These are phyloP conservation scores for Lepisosteus osseus DNA, from an alignment of 2,113 vertebrate species.

Conservation along the genomic window DNA sequence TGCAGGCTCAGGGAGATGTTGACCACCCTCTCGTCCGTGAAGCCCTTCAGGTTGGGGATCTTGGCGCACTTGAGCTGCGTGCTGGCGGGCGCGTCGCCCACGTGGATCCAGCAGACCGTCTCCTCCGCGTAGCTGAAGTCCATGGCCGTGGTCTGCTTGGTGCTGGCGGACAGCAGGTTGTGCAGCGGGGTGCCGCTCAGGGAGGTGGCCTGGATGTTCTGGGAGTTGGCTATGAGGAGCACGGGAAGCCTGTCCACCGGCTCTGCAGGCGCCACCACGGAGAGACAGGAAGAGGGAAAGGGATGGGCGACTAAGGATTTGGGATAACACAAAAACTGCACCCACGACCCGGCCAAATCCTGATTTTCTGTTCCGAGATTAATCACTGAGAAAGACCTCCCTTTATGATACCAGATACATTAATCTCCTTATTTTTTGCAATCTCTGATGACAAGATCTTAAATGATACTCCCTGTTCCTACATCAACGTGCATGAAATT, in stretches of 20 bases:
- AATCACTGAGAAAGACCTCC: too few species aligned
- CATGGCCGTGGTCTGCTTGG: constrained; percentile 94
- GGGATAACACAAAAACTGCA: too few species aligned
- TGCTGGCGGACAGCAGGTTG: constrained; percentile 77
- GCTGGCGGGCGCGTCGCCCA: constrained; percentile 80
- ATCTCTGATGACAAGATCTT: too few species aligned
- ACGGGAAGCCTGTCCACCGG: constrained; percentile 87
- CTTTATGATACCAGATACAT: too few species aligned
- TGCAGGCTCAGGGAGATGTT: constrained; percentile 94
- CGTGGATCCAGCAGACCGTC: constrained; percentile 91
- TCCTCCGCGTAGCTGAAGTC: constrained; percentile 90
- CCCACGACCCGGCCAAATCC: too few species aligned
- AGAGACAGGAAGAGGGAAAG: neutral
- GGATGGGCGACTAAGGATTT: neutral
- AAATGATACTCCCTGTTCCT: too few species aligned
- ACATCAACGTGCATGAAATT: too few species aligned
- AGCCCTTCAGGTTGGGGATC: constrained; percentile 84
- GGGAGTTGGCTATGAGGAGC: constrained; percentile 90
- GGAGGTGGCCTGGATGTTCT: constrained; percentile 89
- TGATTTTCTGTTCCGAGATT: too few species aligned
- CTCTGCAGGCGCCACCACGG: constrained; percentile 48
- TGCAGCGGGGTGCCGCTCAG: constrained; percentile 77
- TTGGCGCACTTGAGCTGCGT: constrained; percentile 89
- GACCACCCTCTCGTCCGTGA: constrained; percentile 78
- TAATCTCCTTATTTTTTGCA: too few species aligned